Evolutionary conservation across 2,888 invertebrate genomes (phyloP).

Genomic region (Liodrosophila aerea): DNA sequence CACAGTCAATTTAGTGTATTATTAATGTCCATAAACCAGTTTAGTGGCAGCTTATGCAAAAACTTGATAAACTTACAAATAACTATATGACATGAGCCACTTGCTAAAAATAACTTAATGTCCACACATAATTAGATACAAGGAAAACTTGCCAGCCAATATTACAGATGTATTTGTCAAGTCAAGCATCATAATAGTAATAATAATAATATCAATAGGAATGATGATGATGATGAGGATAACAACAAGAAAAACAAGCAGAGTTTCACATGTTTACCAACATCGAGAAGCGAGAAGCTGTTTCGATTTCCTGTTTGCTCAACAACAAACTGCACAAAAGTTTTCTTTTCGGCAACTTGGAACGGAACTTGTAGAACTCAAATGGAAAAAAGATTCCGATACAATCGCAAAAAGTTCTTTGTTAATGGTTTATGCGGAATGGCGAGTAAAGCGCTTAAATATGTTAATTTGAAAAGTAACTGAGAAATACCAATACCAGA

Average conservation of each 20-base stretch:
- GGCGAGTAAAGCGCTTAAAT: constrained; percentile 37
- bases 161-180: constrained; percentile 42
- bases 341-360: constrained; percentile 25
- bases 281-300: constrained; percentile 43
- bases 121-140: constrained; percentile 16
- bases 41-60: constrained; percentile 43
- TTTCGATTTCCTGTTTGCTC: constrained; percentile 69
- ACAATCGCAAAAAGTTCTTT: constrained; percentile 44
- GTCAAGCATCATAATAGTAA: constrained; percentile 37
- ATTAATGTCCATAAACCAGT: constrained; percentile 31
- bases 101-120: constrained; percentile 32
- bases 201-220: neutral
- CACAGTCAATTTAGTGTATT: constrained; percentile 18
- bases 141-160: neutral
- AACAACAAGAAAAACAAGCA: constrained; percentile 34
- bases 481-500: constrained; percentile 12
- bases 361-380: constrained; percentile 33
- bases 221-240: no score
- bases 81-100: constrained; percentile 2
- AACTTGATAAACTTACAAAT: neutral
- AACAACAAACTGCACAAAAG: constrained; percentile 40
- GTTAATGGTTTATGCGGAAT: constrained; percentile 40
- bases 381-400: constrained; percentile 35
- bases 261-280: constrained; percentile 51
- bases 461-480: constrained; percentile 41